A percentile compares a stretch with the other conserved stretches of the same genome.
Conservation (phyloP, 2,797 vertebrate genomes). For the Eupleurogrammus muticus region DNA sequence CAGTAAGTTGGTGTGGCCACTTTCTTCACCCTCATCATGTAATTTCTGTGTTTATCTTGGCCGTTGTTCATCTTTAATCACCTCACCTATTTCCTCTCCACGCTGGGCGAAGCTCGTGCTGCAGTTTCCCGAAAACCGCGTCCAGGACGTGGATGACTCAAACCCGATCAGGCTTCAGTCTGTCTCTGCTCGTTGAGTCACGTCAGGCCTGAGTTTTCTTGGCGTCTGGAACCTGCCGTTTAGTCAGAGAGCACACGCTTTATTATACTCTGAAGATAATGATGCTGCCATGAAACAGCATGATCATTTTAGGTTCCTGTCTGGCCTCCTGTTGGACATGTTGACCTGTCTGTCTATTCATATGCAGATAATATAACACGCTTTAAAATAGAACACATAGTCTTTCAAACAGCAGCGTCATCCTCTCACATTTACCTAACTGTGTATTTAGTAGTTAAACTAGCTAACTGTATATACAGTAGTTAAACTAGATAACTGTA, state of each 20-base stretch:
- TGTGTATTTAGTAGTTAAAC: too few relatives aligned
- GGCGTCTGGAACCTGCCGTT: constrained; percentile 17
- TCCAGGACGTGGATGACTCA: constrained; percentile 25
- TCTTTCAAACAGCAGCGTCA: too few relatives aligned
- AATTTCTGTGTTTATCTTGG: constrained; percentile 30
- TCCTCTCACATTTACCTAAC: too few relatives aligned
- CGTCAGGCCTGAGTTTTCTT: background rate
- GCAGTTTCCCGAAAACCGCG: constrained; percentile 36
- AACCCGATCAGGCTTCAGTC: constrained; percentile 6
- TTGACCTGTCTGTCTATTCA: background rate
- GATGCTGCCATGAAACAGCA: background rate
- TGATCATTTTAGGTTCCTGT: background rate
- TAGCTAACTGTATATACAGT: too few relatives aligned
- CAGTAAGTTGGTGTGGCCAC: background rate
- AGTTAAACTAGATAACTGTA: too few relatives aligned
- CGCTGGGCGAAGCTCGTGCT: background rate
- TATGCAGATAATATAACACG: background rate
- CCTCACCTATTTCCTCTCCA: constrained; percentile 2
- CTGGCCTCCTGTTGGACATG: background rate
- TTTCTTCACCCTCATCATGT: constrained; percentile 7
- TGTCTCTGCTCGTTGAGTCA: too few relatives aligned
- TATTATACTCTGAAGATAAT: background rate
- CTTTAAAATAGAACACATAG: too few relatives aligned
- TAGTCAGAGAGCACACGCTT: constrained; percentile 4
- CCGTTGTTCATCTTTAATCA: constrained; percentile 19